Percentiles rank a stretch among this genome's conserved stretches.
Evolutionary conservation across 2,797 vertebrate species (phyloP).

Genomic region (Macrochelys suwanniensis): DNA sequence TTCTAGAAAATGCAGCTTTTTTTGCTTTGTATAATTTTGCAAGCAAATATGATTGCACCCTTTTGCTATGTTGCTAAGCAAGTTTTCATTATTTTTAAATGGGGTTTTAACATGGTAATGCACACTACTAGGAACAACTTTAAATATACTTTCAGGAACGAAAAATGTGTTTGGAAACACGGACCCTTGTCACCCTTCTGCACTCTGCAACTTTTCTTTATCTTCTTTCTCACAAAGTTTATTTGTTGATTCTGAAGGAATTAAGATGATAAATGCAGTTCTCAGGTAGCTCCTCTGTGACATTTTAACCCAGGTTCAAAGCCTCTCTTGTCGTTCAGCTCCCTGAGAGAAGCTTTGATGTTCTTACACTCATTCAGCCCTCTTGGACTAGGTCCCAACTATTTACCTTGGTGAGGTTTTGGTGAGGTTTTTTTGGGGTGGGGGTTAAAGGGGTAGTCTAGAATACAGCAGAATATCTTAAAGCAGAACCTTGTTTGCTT

Average conservation of each 20-base stretch:
- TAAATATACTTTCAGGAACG: slow-evolving; percentile 48
- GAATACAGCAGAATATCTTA: slow-evolving; percentile 42
- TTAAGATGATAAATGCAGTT: slow-evolving; percentile 74
- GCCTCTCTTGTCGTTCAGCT: slow-evolving; percentile 64
- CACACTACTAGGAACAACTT: slow-evolving; percentile 53
- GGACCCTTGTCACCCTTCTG: background rate
- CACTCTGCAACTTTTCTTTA: slow-evolving; percentile 41
- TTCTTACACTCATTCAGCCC: slow-evolving; percentile 68
- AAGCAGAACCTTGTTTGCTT: slow-evolving; percentile 32
- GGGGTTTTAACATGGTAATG: slow-evolving; percentile 27
- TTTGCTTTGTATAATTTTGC: background rate
- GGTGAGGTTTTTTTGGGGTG: background rate
- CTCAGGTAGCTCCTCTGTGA: slow-evolving; percentile 72
- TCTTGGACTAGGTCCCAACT: slow-evolving; percentile 75
- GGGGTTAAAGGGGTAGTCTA: slow-evolving; percentile 55
- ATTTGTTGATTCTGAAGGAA: slow-evolving; percentile 74
- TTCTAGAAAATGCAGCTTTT: background rate
- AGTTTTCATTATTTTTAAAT: background rate
- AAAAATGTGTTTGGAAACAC: background rate
- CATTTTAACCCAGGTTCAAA: slow-evolving; percentile 83
- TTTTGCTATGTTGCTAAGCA: background rate
- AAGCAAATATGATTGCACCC: background rate
- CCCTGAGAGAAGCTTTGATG: slow-evolving; percentile 75
- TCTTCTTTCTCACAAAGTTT: slow-evolving; percentile 67
- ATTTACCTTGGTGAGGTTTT: slow-evolving; percentile 77